Base-by-base conservation (phyloP, 2,888 invertebrate genomes). In the Nomada flava region DNA sequence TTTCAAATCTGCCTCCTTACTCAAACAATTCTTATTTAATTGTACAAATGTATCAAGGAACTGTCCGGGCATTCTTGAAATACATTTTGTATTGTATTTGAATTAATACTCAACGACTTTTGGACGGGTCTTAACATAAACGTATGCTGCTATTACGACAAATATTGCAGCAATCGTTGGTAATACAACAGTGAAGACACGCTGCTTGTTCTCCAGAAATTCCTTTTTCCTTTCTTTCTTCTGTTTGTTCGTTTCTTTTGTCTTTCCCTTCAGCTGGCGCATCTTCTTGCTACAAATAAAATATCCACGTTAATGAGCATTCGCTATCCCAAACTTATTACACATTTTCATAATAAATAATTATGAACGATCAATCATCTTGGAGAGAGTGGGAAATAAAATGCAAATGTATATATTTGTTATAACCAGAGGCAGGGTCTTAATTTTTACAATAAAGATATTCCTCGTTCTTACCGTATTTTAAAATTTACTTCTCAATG, bases 181-280 rank as follows among this genome's bases (percentile, higher is more conserved):
- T 88, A 97, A 93, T 79, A 96, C 98, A 79, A 97, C 94, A 1
- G 97, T 97, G 91, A 96, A 96, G n/a, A 97, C 95, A 92, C 97
- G 96, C 91, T 96, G 96, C 90, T 97, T 96, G 91, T 96, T 96
- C 93, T 96, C 96, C 11, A 96, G 95, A 90, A 97, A 98, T 86
- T 98, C 98, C 94, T 97, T 96, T 94, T 97, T 97, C 52, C 98
- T 96, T 91, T 98, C 97, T 90, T 96, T 96, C 92, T 97, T 97
- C 93, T 98, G 98, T 92, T 96, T 96, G 15, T 96, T 96, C 0
- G 96, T 97, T 94, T 98, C 97, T 94, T 98, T 98, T 63, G 96
- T 96, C 92, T 96, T 96, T 68, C 97, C 97, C 92, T 97, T 97
- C 57, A 97, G 94, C 92, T 97, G 97, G 86, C 97, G 95, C 97